phyloP scores from a whole-genome alignment of 2,888 invertebrate species.

The Gymnocheta viridis region DNA sequence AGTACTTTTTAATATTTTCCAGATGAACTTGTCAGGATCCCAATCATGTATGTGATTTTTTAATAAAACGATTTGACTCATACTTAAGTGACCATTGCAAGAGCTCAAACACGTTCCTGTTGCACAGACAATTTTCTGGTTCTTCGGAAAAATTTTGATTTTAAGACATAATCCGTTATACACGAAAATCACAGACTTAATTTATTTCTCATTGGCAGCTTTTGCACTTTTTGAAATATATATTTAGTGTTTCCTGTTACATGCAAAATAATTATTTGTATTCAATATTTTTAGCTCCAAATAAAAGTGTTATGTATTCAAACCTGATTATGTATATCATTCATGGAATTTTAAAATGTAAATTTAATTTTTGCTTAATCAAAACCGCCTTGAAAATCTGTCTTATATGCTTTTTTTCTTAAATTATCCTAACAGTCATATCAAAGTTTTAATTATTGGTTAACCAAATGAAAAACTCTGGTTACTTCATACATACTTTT shows the following conservation, averaged over 20 bases:
- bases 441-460: constrained; percentile 46
- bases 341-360: background rate
- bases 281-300: background rate
- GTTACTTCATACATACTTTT: constrained; percentile 19
- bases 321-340: background rate
- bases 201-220: background rate
- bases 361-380: background rate
- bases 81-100: too few relatives aligned
- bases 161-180: background rate
- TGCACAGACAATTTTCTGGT: too few relatives aligned
- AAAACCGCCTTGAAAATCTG: background rate
- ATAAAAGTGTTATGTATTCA: background rate
- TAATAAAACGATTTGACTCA: too few relatives aligned
- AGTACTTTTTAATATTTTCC: too few relatives aligned
- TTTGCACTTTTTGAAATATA: background rate
- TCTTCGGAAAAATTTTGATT: too few relatives aligned
- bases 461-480: constrained; percentile 45
- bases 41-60: too few relatives aligned
- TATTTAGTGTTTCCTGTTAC: background rate
- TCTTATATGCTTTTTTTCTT: background rate
- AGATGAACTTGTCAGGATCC: too few relatives aligned
- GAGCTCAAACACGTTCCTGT: too few relatives aligned
- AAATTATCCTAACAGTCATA: constrained; percentile 28
- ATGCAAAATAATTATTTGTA: background rate
- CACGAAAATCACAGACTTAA: background rate